These are phyloP conservation scores for Saturnia japonica DNA, from an alignment of 2,888 invertebrate genomes.

Conservation along the genomic window DNA sequence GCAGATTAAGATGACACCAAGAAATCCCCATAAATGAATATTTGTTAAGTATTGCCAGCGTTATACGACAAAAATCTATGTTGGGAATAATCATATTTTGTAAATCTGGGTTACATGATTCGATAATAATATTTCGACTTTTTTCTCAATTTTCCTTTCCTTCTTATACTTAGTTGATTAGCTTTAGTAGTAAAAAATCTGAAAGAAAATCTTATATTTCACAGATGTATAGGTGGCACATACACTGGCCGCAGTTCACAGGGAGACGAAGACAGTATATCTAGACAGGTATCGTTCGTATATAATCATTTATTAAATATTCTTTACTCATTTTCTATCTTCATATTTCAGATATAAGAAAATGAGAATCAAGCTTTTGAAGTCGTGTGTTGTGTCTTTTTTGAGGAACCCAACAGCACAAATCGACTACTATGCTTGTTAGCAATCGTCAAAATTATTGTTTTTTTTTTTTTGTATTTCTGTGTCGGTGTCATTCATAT, in stretches of 20 bases:
- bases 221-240: constrained; percentile 84
- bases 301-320: constrained; percentile 18
- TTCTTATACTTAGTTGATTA: too few species aligned
- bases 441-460: constrained; percentile 13
- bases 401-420: constrained; percentile 27
- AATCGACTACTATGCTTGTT: constrained; percentile 13
- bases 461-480: constrained; percentile 3
- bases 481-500: constrained; percentile 20
- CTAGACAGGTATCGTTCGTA: constrained; percentile 69
- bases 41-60: too few species aligned
- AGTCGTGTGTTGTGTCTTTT: constrained; percentile 27
- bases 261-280: constrained; percentile 83
- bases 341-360: constrained; percentile 31
- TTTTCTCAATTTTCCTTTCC: too few species aligned
- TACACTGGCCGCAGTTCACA: constrained; percentile 77
- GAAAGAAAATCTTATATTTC: constrained; percentile 5
- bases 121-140: too few species aligned
- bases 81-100: too few species aligned
- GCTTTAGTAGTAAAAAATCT: too few species aligned
- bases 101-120: too few species aligned
- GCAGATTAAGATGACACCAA: too few species aligned
- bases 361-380: constrained; percentile 25
- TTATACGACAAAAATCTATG: too few species aligned
- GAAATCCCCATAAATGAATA: too few species aligned
- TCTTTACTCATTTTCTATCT: constrained; percentile 29